Evolutionary conservation across 2,113 vertebrate genomes (phyloP), one percentile per base, ranked within the genome.

Genomic region (Haemorhous mexicanus): DNA sequence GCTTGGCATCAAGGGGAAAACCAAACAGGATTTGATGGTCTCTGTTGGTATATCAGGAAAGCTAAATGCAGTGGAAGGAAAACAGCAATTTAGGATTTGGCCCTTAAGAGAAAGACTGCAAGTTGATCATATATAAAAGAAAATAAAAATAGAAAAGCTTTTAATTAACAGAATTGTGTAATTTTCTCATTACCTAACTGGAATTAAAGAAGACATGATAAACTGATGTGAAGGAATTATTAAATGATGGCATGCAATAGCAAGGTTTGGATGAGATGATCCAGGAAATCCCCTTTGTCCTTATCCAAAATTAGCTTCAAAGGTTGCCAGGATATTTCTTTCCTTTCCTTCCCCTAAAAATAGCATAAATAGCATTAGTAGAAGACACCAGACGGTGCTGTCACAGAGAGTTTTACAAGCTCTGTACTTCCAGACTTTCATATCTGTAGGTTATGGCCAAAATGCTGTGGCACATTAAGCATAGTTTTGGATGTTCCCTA

Each of bases 351-450:
- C 23, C 12, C 13, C 59, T 80, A 74, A 90, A 93, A 94, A 59
- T 44, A 83, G 66, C 84, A 68, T 20, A 75, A 85, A 56, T 26
- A 80, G 27, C 73, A 86, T 68, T 85, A 49, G 3, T 77, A 39
- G 75, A 70, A 90, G 68, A 50, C 72, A 88, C 15, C 69, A 95
- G 88, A 83, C 3, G 13, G 63, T 92, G 82, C 95, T 83, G 67
- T 67, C 72, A 74, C 43, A 67, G 66, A 23, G 22, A 77, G 15
- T 80, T 94, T 90, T 83, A 77, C 77, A 89, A 69, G 56, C 68
- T 92, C 50, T 33, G 43, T 50, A 74, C 39, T 43, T 53, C 30
- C 68, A 84, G 75, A 62, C 63, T 70, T 70, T 18, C 35, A 13
- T 61, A 68, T 87, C 39, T 70, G 49, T 58, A 80, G 75, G 50